These are phyloP conservation scores for Tringa solitaria DNA, from an alignment of 2,113 vertebrate genomes.

Conservation along the genomic window DNA sequence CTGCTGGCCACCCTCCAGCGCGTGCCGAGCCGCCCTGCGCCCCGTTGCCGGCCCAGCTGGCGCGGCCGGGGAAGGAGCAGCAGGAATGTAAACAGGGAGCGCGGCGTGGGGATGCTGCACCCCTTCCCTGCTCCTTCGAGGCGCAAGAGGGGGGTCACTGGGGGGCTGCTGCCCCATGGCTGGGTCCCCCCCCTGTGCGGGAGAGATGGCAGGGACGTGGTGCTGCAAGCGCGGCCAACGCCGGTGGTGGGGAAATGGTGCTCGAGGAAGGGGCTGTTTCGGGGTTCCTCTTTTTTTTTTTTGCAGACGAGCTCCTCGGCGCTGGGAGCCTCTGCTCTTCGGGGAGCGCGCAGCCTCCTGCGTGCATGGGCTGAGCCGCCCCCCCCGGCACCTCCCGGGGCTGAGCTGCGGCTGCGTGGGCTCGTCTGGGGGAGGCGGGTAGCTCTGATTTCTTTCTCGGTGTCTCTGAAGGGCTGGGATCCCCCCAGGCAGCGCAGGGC, in stretches of 20 bases:
- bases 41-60: constrained; percentile 16
- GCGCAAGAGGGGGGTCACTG: neutral
- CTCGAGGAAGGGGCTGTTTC: neutral
- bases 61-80: constrained; percentile 11
- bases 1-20: constrained; percentile 50
- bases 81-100: constrained; percentile 53
- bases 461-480: too few relatives aligned
- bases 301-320: neutral
- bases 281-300: neutral
- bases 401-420: too few relatives aligned
- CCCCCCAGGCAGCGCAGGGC: neutral
- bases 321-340: neutral
- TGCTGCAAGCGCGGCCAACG: rapidly evolving
- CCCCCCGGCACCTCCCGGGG: neutral
- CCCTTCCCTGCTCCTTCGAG: neutral
- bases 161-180: neutral
- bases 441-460: neutral
- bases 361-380: rapidly evolving
- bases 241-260: neutral
- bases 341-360: rapidly evolving
- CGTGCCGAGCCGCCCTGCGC: neutral
- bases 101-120: neutral
- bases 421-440: neutral
- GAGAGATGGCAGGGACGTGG: rapidly evolving
- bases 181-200: rapidly evolving